These are phyloP conservation scores for Stegodyphus mimosarum DNA, from an alignment of 1,140 invertebrate species.

Conservation along the genomic window DNA sequence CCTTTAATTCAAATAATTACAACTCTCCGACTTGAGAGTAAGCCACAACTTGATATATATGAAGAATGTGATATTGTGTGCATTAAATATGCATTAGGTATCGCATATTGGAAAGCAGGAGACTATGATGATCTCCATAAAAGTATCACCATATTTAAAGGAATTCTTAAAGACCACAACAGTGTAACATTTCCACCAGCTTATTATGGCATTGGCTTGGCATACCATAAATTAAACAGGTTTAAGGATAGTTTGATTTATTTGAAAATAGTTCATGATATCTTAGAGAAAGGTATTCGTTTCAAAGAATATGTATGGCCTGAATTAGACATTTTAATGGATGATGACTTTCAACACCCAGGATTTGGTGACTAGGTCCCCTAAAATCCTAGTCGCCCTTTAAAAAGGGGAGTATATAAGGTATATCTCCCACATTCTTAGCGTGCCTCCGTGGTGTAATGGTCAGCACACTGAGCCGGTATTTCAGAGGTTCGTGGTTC, in stretches of 20 bases:
- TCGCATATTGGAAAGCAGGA: constrained; percentile 29
- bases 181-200: constrained; percentile 15
- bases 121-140: constrained; percentile 33
- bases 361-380: too few species aligned
- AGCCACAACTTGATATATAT: constrained; percentile 29
- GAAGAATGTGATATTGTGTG: constrained; percentile 38
- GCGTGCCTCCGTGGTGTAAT: too few species aligned
- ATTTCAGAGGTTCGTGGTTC: too few species aligned
- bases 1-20: too few species aligned
- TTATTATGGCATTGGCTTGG: constrained; percentile 13
- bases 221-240: constrained; percentile 33
- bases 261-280: not conserved
- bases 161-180: constrained; percentile 14
- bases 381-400: too few species aligned
- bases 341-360: too few species aligned
- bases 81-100: constrained; percentile 46
- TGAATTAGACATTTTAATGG: constrained; percentile 12
- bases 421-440: too few species aligned
- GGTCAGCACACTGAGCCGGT: too few species aligned
- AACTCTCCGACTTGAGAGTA: too few species aligned
- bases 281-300: constrained; percentile 2
- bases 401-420: too few species aligned
- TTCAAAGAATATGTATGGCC: constrained; percentile 30
- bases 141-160: constrained; percentile 16
- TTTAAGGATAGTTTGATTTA: constrained; percentile 32